Evolutionary conservation across 2,888 invertebrate genomes (phyloP).

Genomic region (Strigamia crassipes): DNA sequence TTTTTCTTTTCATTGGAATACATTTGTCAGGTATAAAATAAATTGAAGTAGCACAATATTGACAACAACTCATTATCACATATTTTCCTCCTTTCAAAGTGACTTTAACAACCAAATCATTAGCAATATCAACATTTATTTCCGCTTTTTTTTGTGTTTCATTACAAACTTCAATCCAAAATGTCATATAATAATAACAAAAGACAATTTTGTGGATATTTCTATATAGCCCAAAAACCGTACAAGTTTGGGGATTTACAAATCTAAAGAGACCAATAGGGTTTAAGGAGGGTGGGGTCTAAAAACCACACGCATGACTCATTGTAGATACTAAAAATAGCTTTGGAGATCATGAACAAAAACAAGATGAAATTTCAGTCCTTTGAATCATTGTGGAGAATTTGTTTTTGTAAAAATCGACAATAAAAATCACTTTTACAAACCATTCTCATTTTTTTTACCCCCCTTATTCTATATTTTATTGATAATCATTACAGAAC

Average conservation of each 20-base stretch:
- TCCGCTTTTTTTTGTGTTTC: not conserved
- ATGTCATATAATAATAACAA: not conserved
- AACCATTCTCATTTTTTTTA: too few relatives aligned
- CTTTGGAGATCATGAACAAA: not conserved
- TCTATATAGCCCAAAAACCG: not conserved
- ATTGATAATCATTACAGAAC: too few relatives aligned
- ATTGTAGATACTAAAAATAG: not conserved
- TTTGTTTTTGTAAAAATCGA: not conserved
- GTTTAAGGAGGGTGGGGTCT: not conserved
- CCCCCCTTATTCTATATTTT: too few relatives aligned
- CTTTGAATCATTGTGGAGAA: not conserved
- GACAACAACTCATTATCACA: not conserved
- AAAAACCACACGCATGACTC: not conserved
- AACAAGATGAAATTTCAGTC: constrained; percentile 2
- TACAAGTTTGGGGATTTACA: not conserved
- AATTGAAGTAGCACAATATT: constrained; percentile 24
- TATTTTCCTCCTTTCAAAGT: constrained; percentile 4
- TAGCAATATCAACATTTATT: not conserved
- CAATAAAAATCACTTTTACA: too few relatives aligned
- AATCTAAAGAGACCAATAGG: not conserved
- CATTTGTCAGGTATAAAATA: constrained; percentile 15
- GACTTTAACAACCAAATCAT: constrained; percentile 6
- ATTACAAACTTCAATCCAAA: not conserved
- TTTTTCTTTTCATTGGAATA: not conserved
- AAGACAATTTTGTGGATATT: not conserved